These are phyloP conservation scores for Thecocarcelia acutangulata DNA, from an alignment of 2,888 invertebrate species.

Conservation along the genomic window DNA sequence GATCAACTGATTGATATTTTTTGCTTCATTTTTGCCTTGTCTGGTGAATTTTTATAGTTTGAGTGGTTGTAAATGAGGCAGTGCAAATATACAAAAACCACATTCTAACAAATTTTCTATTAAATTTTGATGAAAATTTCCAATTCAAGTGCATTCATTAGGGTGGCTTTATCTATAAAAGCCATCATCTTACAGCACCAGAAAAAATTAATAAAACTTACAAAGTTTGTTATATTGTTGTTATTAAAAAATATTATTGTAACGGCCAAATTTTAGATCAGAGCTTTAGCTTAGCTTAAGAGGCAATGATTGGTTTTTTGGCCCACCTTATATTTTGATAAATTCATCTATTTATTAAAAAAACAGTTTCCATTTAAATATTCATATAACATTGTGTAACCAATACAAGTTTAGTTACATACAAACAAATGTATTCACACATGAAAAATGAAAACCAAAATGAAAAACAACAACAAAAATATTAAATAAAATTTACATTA, in stretches of 20 bases:
- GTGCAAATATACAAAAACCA: conserved; percentile 33
- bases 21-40: neutral
- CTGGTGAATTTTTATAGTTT: neutral
- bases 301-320: too few relatives aligned
- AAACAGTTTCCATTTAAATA: conserved; percentile 14
- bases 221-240: too few relatives aligned
- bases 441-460: neutral
- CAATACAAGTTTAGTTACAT: neutral
- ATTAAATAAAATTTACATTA: conserved; percentile 5
- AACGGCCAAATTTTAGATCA: too few relatives aligned
- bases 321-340: too few relatives aligned
- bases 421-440: neutral
- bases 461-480: neutral
- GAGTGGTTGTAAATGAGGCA: neutral
- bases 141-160: conserved; percentile 15
- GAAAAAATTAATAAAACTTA: too few relatives aligned
- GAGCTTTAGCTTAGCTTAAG: too few relatives aligned
- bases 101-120: conserved; percentile 55
- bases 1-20: conserved; percentile 37
- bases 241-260: too few relatives aligned
- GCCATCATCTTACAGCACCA: too few relatives aligned
- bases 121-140: conserved; percentile 46
- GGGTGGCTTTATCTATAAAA: neutral
- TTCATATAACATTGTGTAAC: conserved; percentile 3
- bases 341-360: neutral